Base-by-base conservation (phyloP, 2,888 invertebrate species). In the Brenthis ino region DNA sequence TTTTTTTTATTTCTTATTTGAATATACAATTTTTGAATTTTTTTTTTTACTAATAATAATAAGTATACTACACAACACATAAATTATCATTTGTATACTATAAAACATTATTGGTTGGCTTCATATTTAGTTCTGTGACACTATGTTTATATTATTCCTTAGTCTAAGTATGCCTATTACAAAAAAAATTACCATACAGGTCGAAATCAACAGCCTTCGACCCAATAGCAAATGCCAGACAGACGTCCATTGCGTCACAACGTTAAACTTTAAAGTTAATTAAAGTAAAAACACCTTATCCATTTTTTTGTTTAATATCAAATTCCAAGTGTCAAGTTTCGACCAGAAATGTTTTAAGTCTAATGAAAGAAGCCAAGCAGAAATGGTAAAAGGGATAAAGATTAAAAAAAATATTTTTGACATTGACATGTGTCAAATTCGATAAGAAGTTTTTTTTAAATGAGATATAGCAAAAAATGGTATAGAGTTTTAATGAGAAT, bases 331-430 rank as follows among this genome's bases (percentile, higher is more conserved):
- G 51, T 71, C 60, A 56, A 43, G 64, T 71, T 71, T 60, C 71
- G 24, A 69, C 64, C 57, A 68, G 68, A 71, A 71, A 66, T 65
- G 33, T 64, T 67, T 20, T 68, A 65, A 71, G 57, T 50, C 68
- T 63, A 69, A 57, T 47, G 68, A 68, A 57, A 28, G 37, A 47
- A 60, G 56, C 53, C 67, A 61, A 56, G 68, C 57, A 47, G 47
- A 64, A 65, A 50, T 64, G 24, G 56, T 54, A 56, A 47, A 56
- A 67, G 47, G 47, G 53, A 61, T 43, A 48, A 51, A 63, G 63
- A 63, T 63, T 54, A 33, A 60, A 60, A 60, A 57, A 57, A 60
- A 60, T 33, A 50, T 6, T 60, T 33, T 60, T 60, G 60, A 60
- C 60, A 60, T 63, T 63, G 63, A 63, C 63, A 63, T 50, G 53